Evolutionary conservation across 1,140 invertebrate genomes (phyloP), one percentile per base, ranked within the genome.

Genomic region (Drosophila athabasca): DNA sequence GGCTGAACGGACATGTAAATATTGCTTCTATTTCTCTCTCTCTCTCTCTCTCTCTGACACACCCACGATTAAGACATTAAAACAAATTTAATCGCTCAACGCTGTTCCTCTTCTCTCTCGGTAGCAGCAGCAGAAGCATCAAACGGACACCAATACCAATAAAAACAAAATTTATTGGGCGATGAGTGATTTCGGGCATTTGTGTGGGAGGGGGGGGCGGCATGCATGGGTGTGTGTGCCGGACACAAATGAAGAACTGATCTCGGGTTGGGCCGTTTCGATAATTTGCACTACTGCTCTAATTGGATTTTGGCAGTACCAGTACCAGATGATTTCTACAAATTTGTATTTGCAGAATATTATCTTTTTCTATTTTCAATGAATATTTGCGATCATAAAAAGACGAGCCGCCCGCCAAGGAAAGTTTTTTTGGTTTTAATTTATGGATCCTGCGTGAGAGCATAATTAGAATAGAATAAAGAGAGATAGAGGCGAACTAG

Each of bases 201-300:
- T 39, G 72, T 59, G 54, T 45, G 45, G 35, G 11, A 13, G 35
- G 11, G 17, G 17, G 35, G 35, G 24, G 52, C 15, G 24, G 52
- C 13, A 49, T 39, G 46, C 49, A 4, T 49, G 41, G 57, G 26
- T 49, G 43, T 50, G 45, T 62, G 48, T 67, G 53, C 24, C 29
- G 35, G 35, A 39, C 35, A 39, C 46, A 72, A 54, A 74, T 74
- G 58, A 67, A 76, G 60, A 79, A 60, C 45, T 76, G 79, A 88
- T 84, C 80, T 72, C 45, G 39, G 49, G 50, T 48, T 70, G 57
- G 68, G 43, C 51, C 29, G 19, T 6, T 43, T 39, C 13, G 8
- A 61, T 69, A 88, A 88, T 88, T 88, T 79, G 62, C 83, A 88
- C 76, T 48, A 62, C 17, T 39, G 58, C 58, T 79, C 83, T 88